Base-by-base conservation (phyloP, 2,797 vertebrate species). In the Tenualosa ilisha region DNA sequence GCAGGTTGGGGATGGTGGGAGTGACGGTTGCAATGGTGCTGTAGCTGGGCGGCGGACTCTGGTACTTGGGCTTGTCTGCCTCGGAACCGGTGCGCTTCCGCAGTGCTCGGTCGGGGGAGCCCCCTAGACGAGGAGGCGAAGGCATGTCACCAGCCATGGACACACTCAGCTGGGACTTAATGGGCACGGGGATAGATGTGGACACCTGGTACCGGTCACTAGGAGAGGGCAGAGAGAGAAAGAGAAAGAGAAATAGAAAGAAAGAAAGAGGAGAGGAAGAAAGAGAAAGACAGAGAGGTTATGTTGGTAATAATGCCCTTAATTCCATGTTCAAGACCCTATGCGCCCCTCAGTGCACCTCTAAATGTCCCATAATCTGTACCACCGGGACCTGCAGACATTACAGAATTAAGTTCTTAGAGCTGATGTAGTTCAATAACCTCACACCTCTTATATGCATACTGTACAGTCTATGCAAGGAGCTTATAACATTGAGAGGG, bases 201-300 rank as follows among this genome's bases (percentile, higher is more conserved):
- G 98, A 99, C 82, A 96, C 94, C 0, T 95, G 85, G 40, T 98
- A 97, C 65, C 96, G 94, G 90, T 99, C 98, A 0, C 98, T 99
- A 91, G 22, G 46, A 81, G 24, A 26, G 31, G 6, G 7, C 46
- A 49, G 46, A 49, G 65, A 31, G 37, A 82, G 49, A 86, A 26
- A 84, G 15, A 87, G 31, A 81, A 61, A 49, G 85, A 84, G 15
- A 87, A 24, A 81, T 54, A 49, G 85, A 40, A 24, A n/a, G 5
- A 22, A 49, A 51, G 49, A 65, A 43, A 81, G 24, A 24, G 26
- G 9, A 26, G 91, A 83, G 81, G 84, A 43, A 82, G 49, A 86
- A 26, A 84, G 15, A 87, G 31, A 81, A 61, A 49, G 85, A 40
- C 37, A n/a, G 3, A 22, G 3, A 51, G 49, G 81, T 51, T 51